Percentiles rank a stretch among this genome's conserved stretches.
Conservation (phyloP, 2,113 vertebrate genomes). For the Mandrillus leucophaeus region DNA sequence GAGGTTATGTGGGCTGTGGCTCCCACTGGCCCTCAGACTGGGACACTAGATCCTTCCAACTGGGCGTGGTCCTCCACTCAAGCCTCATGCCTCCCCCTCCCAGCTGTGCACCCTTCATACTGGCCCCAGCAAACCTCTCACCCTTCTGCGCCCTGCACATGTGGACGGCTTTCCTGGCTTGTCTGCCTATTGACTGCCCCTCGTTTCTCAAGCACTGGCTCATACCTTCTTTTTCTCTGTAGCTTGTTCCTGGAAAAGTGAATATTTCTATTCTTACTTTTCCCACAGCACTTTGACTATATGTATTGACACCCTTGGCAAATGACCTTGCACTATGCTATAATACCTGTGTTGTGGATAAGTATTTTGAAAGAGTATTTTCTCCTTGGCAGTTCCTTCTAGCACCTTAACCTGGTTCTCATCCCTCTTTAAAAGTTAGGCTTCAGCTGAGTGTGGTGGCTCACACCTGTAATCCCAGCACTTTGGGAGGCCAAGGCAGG, state of each 20-base stretch:
- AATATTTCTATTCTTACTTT: neutral
- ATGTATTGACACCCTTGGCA: neutral
- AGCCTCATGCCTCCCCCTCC: neutral
- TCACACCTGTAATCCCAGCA: too few relatives aligned
- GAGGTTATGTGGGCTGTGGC: neutral
- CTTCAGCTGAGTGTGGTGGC: neutral
- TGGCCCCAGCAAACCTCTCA: neutral
- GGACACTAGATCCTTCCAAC: neutral
- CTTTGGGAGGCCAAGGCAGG: too few relatives aligned
- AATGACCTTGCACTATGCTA: neutral
- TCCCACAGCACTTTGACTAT: neutral
- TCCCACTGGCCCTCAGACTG: neutral
- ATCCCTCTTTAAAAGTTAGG: neutral
- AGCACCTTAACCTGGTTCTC: neutral
- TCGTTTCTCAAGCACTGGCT: neutral
- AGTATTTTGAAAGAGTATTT: constrained; percentile 26
- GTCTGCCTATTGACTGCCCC: too few relatives aligned
- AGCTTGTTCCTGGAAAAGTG: neutral
- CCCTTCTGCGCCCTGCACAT: neutral
- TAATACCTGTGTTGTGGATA: neutral
- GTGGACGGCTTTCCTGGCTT: neutral
- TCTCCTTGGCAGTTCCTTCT: neutral
- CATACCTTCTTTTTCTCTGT: neutral
- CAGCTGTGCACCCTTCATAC: neutral
- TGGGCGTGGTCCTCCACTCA: neutral